Percentiles rank a stretch among this genome's conserved stretches.
Evolutionary conservation across 2,113 vertebrate genomes (phyloP).

Genomic region (Dolichallabes microphthalmus): DNA sequence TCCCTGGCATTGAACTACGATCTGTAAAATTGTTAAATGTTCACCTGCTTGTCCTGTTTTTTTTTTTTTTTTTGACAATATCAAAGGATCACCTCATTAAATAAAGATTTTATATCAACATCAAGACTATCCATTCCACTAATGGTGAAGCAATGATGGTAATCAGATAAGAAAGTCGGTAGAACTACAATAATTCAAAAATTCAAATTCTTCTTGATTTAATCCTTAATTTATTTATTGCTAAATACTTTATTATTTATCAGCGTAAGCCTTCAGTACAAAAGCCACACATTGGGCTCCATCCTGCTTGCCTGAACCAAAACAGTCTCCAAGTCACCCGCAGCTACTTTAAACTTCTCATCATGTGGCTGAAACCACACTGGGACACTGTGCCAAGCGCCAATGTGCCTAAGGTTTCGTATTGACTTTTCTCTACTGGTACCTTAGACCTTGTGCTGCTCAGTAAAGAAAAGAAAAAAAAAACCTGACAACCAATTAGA

Average conservation of each 20-base stretch:
- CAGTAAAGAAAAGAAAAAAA: constrained; percentile 26
- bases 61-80: no score
- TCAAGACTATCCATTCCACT: no score
- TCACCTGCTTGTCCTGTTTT: no score
- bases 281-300: background rate
- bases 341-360: background rate
- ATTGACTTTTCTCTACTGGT: constrained; percentile 11
- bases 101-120: no score
- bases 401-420: constrained; percentile 20
- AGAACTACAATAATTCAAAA: no score
- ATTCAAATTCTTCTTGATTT: no score
- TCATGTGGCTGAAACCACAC: constrained; percentile 18
- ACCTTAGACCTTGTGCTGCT: constrained; percentile 73
- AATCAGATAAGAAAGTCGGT: no score
- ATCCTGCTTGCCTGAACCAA: background rate
- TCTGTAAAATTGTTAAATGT: no score
- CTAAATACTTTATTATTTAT: background rate
- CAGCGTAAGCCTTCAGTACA: background rate
- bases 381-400: constrained; percentile 12
- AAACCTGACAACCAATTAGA: background rate
- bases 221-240: background rate
- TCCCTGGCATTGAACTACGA: no score
- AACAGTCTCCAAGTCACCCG: background rate
- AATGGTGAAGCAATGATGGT: no score
- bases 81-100: no score